Evolutionary conservation across 1,140 invertebrate genomes (phyloP).

Genomic region (Bombyx mandarina): DNA sequence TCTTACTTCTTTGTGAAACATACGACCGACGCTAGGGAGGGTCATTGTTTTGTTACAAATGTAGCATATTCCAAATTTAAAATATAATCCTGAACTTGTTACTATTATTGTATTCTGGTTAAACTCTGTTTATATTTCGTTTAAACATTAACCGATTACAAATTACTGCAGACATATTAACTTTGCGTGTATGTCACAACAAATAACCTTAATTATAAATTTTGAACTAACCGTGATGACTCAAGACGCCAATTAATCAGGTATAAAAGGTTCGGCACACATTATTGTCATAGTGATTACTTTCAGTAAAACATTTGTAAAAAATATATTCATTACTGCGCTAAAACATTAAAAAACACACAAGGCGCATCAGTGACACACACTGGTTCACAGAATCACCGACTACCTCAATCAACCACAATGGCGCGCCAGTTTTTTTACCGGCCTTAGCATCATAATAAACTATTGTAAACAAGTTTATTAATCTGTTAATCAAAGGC

Average conservation of each 20-base stretch:
- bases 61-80: background rate
- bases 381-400: constrained; percentile 31
- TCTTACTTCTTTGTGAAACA: constrained; percentile 34
- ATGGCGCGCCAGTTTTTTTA: constrained; percentile 49
- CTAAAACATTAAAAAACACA: constrained; percentile 54
- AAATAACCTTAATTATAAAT: constrained; percentile 65
- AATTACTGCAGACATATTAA: constrained; percentile 48
- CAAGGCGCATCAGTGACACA: constrained; percentile 52
- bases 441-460: too few relatives aligned
- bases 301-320: constrained; percentile 53
- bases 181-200: constrained; percentile 46
- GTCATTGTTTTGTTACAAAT: constrained; percentile 14
- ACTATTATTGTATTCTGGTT: too few relatives aligned
- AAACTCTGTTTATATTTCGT: too few relatives aligned
- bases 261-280: constrained; percentile 65
- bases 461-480: too few relatives aligned
- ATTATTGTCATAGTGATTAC: constrained; percentile 65
- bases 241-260: constrained; percentile 51
- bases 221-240: constrained; percentile 63
- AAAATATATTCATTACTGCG: constrained; percentile 63
- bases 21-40: constrained; percentile 50
- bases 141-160: constrained; percentile 25
- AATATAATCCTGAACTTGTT: too few relatives aligned
- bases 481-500: too few relatives aligned
- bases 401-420: constrained; percentile 60